Base-by-base conservation (phyloP, 2,797 vertebrate genomes). In the Syngnathus acus region DNA sequence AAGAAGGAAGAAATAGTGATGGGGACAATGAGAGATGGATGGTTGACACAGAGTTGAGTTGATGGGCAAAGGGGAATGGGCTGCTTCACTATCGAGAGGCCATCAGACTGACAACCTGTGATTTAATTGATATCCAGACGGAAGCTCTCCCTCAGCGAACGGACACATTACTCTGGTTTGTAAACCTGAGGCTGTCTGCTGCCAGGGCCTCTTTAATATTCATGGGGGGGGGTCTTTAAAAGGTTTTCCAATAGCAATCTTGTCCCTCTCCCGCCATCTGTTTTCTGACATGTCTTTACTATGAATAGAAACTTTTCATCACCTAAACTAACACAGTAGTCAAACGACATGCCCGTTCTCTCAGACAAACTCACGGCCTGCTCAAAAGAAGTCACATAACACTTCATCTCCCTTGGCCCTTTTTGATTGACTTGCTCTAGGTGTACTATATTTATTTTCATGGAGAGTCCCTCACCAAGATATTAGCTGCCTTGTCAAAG, bases 381-480 rank as follows among this genome's bases (percentile, higher is more conserved):
- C 92, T 85, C 90, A 90, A 80, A 86, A 90, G 93, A 92, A 93
- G 93, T 93, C 93, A 93, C 87, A 84, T 92, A 90, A 88, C 91
- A 94, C 92, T 94, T 94, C 93, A 95, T 96, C 93, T 95, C 91
- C 88, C 81, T 89, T 92, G 94, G 93, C 94, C 93, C 91, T 88
- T 92, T 94, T 94, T 94, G 95, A 95, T 94, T 95, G 94, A 94
- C 93, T 94, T 94, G 91, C 91, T 92, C 92, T 92, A 93, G 93
- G 93, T 45, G 32, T 14, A 14, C 13, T 93, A 90, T 92, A 91
- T 91, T 93, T 94, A 92, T 93, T 93, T 84, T 92, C 91, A 84
- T 84, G 89, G 88, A 82, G 91, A 93, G 92, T 92, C 93, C 92
- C 89, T 87, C 92, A 86, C 89, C 69, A 86, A 91, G 77, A 92